These are phyloP conservation scores for Diachrysia chrysitis DNA, from an alignment of 2,888 invertebrate species.

Conservation along the genomic window DNA sequence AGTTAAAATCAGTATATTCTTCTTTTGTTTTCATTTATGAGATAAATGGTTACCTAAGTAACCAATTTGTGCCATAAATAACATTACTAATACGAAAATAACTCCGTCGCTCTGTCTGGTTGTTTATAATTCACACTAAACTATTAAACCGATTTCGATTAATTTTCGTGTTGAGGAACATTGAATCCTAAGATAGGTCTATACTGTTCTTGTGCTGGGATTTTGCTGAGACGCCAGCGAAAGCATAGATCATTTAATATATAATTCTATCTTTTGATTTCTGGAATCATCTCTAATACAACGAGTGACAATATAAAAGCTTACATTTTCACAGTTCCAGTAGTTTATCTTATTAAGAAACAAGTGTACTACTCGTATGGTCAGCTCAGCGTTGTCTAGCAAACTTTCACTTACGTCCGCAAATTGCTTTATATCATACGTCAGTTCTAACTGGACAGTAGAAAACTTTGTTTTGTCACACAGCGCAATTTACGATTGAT, in stretches of 20 bases:
- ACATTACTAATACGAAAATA: too few relatives aligned
- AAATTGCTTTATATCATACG: conserved; percentile 28
- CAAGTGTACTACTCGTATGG: conserved; percentile 7
- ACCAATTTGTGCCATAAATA: too few relatives aligned
- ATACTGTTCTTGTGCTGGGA: too few relatives aligned
- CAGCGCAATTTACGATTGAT: conserved; percentile 12
- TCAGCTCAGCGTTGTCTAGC: conserved; percentile 13
- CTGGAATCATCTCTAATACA: background rate
- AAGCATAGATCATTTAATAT: too few relatives aligned
- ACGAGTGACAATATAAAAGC: conserved; percentile 4
- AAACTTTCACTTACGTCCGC: conserved; percentile 37
- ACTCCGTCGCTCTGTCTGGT: too few relatives aligned
- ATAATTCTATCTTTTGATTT: too few relatives aligned
- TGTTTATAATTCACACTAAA: too few relatives aligned
- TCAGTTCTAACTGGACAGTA: conserved; percentile 23
- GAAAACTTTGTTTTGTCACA: conserved; percentile 38
- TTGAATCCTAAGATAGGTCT: too few relatives aligned
- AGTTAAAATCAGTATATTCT: conserved; percentile 16
- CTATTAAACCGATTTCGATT: too few relatives aligned
- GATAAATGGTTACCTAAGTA: too few relatives aligned
- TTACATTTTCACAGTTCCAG: conserved; percentile 17
- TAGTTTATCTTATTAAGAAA: conserved; percentile 13
- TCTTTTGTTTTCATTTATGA: background rate
- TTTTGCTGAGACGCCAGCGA: too few relatives aligned
- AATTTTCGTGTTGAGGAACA: too few relatives aligned